Evolutionary conservation across 2,113 vertebrate genomes (phyloP).

Genomic region (Crotalus tigris): DNA sequence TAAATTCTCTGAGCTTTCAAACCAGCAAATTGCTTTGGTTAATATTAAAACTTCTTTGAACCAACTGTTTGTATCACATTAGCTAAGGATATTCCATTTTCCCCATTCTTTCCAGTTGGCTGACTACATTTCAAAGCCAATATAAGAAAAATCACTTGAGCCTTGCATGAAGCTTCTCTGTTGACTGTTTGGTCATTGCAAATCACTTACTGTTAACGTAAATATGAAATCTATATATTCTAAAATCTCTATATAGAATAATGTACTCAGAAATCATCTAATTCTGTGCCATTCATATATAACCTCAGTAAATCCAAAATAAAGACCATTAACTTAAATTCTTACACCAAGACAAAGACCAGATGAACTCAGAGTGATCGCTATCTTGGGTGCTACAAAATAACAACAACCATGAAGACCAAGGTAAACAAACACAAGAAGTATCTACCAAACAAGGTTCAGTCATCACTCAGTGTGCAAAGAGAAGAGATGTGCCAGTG

Average conservation of each 20-base stretch:
- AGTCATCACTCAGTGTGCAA: neutral
- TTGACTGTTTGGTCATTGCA: neutral
- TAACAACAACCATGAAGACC: neutral
- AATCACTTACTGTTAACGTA: neutral
- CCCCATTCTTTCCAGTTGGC: neutral
- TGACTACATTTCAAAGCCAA: neutral
- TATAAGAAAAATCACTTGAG: neutral
- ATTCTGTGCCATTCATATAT: neutral
- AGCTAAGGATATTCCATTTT: neutral
- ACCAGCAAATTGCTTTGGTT: neutral
- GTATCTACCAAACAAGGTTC: neutral
- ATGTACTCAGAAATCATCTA: neutral
- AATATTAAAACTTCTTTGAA: neutral
- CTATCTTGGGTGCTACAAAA: neutral
- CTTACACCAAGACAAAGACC: neutral
- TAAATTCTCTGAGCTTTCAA: neutral
- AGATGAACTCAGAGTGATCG: neutral
- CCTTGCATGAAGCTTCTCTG: neutral
- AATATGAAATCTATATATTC: neutral
- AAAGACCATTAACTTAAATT: neutral
- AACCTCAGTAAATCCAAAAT: neutral
- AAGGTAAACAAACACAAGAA: neutral
- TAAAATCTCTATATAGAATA: neutral
- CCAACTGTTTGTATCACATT: neutral
- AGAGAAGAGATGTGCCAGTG: neutral